These are phyloP conservation scores for Sebastes ruberrimus DNA, from an alignment of 2,797 vertebrate genomes.

Conservation along the genomic window DNA sequence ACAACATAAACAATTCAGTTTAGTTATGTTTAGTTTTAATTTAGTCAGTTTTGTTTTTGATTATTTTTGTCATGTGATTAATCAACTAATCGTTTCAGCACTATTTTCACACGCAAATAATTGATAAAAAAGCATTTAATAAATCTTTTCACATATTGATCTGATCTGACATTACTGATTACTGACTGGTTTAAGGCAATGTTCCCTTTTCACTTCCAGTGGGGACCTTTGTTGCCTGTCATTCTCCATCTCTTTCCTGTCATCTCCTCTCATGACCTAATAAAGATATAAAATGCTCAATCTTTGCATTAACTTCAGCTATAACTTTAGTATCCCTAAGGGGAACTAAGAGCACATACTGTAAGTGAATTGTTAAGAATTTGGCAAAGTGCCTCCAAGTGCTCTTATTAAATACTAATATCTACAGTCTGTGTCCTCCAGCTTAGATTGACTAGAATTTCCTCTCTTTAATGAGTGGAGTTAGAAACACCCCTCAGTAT, in stretches of 20 bases:
- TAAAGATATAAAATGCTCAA: not conserved
- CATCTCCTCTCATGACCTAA: not conserved
- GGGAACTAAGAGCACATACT: too few relatives aligned
- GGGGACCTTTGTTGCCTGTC: not conserved
- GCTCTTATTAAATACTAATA: too few relatives aligned
- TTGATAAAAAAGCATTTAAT: not conserved
- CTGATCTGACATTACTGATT: not conserved
- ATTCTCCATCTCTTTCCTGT: not conserved
- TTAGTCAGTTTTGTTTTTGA: not conserved
- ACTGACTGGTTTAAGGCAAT: not conserved
- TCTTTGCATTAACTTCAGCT: not conserved
- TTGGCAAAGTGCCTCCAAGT: too few relatives aligned
- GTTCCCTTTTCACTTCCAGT: not conserved
- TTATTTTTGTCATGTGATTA: not conserved
- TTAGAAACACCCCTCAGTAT: too few relatives aligned
- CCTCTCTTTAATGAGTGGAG: too few relatives aligned
- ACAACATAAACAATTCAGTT: not conserved
- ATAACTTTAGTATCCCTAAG: not conserved
- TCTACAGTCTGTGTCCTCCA: too few relatives aligned
- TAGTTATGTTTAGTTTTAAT: not conserved
- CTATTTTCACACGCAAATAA: not conserved
- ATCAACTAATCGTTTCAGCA: not conserved
- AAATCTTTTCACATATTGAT: not conserved
- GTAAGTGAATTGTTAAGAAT: too few relatives aligned
- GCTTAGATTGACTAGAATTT: too few relatives aligned